Conservation (phyloP, 2,888 invertebrate genomes). For the Drosophila borealis region DNA sequence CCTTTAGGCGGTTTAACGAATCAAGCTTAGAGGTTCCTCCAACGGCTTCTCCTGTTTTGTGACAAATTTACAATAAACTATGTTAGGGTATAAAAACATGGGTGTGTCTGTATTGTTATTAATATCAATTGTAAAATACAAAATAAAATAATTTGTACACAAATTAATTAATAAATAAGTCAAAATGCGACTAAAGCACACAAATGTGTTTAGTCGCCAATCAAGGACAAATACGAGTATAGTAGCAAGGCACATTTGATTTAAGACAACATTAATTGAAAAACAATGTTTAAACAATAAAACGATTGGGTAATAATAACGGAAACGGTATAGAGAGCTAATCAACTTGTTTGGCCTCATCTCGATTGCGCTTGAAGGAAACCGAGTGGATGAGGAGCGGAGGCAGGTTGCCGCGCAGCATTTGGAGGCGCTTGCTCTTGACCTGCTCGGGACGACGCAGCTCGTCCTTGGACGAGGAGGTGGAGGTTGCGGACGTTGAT, state of each 20-base stretch:
- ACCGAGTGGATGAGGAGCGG: constrained; percentile 84
- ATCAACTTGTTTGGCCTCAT: constrained; percentile 80
- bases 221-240: constrained; percentile 5
- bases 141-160: not conserved
- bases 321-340: constrained; percentile 39
- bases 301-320: not conserved
- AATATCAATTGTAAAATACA: constrained; percentile 25
- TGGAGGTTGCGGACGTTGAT: constrained; percentile 59
- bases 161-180: constrained; percentile 7
- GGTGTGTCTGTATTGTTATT: not conserved
- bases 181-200: constrained; percentile 1
- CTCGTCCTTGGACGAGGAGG: constrained; percentile 70
- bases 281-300: not conserved
- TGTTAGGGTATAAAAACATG: too few relatives aligned
- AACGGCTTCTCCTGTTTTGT: too few relatives aligned
- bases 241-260: constrained; percentile 12
- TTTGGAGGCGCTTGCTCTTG: constrained; percentile 84
- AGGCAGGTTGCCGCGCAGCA: constrained; percentile 83
- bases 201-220: too few relatives aligned
- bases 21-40: too few relatives aligned
- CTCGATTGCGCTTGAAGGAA: constrained; percentile 81
- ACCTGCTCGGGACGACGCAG: constrained; percentile 78
- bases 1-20: too few relatives aligned
- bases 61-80: too few relatives aligned
- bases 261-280: not conserved